Percentiles rank a stretch among this genome's conserved stretches.
Evolutionary conservation across 2,888 invertebrate genomes (phyloP).

Genomic region (Macrostomum cliftonense): DNA sequence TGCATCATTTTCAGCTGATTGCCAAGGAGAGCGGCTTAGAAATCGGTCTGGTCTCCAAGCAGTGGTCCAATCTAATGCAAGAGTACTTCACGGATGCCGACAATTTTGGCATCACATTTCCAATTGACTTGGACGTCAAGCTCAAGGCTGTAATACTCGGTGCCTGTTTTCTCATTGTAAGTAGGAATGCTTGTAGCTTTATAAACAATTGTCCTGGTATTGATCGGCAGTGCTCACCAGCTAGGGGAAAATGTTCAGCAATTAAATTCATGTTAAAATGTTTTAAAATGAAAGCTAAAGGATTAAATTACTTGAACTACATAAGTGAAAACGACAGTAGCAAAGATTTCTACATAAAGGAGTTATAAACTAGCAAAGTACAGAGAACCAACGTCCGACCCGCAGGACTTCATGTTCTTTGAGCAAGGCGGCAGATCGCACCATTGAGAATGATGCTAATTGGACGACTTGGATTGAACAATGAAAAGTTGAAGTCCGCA

Average conservation of each 20-base stretch:
- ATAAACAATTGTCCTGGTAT: background rate
- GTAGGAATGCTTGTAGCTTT: constrained; percentile 35
- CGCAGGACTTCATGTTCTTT: constrained; percentile 11
- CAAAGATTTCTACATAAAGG: too few species aligned
- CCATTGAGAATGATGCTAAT: constrained; percentile 1
- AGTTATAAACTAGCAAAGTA: too few species aligned
- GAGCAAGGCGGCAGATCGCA: background rate
- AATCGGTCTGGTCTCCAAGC: constrained; percentile 69
- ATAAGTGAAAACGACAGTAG: too few species aligned
- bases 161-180: constrained; percentile 62
- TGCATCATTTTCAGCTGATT: constrained; percentile 45
- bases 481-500: too few species aligned
- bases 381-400: too few species aligned
- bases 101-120: constrained; percentile 73
- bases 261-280: too few species aligned
- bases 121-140: constrained; percentile 64
- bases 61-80: constrained; percentile 63
- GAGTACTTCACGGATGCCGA: constrained; percentile 70
- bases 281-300: too few species aligned
- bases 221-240: too few species aligned
- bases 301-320: too few species aligned
- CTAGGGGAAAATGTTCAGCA: too few species aligned
- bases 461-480: too few species aligned
- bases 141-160: constrained; percentile 62
- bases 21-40: constrained; percentile 55